Percentiles rank a stretch among this genome's conserved stretches.
These are phyloP conservation scores for Holothuria leucospilota DNA, from an alignment of 53 echinoderm and acorn worm species.

Conservation along the genomic window DNA sequence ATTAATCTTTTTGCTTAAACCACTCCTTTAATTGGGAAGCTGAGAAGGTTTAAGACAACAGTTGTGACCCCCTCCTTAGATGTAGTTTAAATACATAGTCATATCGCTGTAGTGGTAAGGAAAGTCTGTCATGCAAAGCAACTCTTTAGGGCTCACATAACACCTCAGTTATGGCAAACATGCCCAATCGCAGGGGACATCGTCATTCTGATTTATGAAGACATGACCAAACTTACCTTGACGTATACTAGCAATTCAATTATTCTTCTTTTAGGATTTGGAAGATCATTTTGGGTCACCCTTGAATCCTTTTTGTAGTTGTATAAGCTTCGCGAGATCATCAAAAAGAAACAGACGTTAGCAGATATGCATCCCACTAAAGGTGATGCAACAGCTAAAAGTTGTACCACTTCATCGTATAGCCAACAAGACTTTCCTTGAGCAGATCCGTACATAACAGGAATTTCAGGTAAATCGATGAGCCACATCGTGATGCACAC, in stretches of 20 bases:
- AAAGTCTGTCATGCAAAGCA: too few relatives aligned
- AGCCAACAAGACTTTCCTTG: neutral
- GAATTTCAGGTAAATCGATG: neutral
- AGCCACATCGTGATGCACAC: neutral
- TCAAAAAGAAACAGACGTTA: neutral
- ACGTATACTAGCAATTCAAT: neutral
- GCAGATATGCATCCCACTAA: neutral
- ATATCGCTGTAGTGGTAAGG: too few relatives aligned
- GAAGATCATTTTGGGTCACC: neutral
- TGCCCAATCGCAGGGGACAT: too few relatives aligned
- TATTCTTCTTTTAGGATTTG: neutral
- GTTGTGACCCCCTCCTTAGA: too few relatives aligned
- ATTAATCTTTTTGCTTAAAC: too few relatives aligned
- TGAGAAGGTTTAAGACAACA: too few relatives aligned
- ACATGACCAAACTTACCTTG: constrained; percentile 3
- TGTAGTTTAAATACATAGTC: too few relatives aligned
- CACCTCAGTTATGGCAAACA: too few relatives aligned
- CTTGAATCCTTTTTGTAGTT: neutral
- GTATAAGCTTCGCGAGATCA: neutral
- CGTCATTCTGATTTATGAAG: too few relatives aligned
- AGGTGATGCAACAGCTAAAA: neutral
- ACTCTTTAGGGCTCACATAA: too few relatives aligned
- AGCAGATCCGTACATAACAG: constrained; percentile 3
- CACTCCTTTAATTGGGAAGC: too few relatives aligned
- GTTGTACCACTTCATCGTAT: neutral